These are phyloP conservation scores for Myrmecophaga tridactyla DNA, from an alignment of 2,113 vertebrate species.

Conservation along the genomic window DNA sequence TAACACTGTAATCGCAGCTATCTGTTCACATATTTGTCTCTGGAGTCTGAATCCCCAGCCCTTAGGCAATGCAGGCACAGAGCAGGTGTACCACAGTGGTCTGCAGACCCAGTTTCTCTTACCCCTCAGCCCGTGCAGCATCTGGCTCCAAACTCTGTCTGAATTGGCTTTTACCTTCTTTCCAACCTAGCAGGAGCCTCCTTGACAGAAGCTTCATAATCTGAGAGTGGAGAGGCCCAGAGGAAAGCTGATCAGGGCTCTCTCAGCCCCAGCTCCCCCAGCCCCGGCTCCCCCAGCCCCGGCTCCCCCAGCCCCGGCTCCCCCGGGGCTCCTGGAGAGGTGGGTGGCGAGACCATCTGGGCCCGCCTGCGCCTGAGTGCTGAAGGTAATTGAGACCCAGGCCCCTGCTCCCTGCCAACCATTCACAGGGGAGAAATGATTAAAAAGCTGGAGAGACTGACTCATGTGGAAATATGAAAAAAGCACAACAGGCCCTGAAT, in stretches of 20 bases:
- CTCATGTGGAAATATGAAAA: constrained; percentile 78
- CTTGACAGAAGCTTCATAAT: not conserved
- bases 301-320: not conserved
- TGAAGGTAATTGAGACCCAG: not conserved
- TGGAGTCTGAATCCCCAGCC: not conserved
- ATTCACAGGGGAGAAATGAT: constrained; percentile 71
- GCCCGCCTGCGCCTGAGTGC: not conserved
- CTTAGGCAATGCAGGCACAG: too few species aligned
- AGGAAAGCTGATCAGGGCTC: not conserved
- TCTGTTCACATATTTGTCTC: not conserved
- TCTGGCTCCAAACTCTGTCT: not conserved
- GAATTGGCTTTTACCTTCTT: not conserved
- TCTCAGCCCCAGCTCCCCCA: not conserved
- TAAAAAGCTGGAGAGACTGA: constrained; percentile 75
- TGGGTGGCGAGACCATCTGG: not conserved
- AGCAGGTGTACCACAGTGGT: not conserved
- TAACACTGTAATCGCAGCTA: not conserved
- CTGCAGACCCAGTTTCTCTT: not conserved
- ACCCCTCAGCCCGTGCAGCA: not conserved
- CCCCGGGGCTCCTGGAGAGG: not conserved
- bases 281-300: too few species aligned
- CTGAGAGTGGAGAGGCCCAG: not conserved
- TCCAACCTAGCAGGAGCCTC: not conserved
- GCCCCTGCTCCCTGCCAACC: constrained; percentile 1
- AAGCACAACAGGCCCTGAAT: constrained; percentile 53